Evolutionary conservation across 2,797 vertebrate species (phyloP), one percentile per base, ranked within the genome.

Genomic region (Microctenopoma lineatum): DNA sequence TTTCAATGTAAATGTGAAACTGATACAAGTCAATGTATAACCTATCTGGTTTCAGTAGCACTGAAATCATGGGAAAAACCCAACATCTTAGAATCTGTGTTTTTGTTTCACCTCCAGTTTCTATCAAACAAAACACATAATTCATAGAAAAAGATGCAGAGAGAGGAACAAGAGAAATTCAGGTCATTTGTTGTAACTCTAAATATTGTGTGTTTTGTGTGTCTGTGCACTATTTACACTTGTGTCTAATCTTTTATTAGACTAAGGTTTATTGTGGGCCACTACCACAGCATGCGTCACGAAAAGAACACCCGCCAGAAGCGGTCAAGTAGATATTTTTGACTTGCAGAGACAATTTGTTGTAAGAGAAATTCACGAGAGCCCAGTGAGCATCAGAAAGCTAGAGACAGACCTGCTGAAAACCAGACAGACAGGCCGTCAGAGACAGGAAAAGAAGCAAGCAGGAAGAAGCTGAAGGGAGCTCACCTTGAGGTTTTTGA

Each of bases 401-500:
- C 62, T 8, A 8, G n/a, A 66, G 21, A 51, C 18, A 56, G 26
- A 52, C 0, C 4, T 34, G 38, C 18, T 62, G 46, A 21, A 56
- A 66, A 32, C 10, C 14, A 36, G 1, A n/a, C 7, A 13, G 11
- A 41, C 39, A 42, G 16, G 9, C 14, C 32, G 8, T 39, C 18
- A 45, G 21, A 53, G 56, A 29, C 5, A 34, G 9, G 7, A 34
- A 47, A 66, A 39, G 0, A 64, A 39, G 0, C 1, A 60, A 62
- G 45, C 16, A 12, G 1, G 12, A 29, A 38, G 9, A 64, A 41
- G 50, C 10, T 3, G 44, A 63, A 8, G 3, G 58, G 41, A 47
- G 69, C 66, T 84, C 90, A 98, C 96, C 96, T 90, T 95, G 96
- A 74, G 84, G 67, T 91, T 96, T 98, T 68, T 98, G 95, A 94